A percentile compares a stretch with the other conserved stretches of the same genome.
phyloP scores from a whole-genome alignment of 2,113 vertebrate species.

The Recurvirostra avosetta region DNA sequence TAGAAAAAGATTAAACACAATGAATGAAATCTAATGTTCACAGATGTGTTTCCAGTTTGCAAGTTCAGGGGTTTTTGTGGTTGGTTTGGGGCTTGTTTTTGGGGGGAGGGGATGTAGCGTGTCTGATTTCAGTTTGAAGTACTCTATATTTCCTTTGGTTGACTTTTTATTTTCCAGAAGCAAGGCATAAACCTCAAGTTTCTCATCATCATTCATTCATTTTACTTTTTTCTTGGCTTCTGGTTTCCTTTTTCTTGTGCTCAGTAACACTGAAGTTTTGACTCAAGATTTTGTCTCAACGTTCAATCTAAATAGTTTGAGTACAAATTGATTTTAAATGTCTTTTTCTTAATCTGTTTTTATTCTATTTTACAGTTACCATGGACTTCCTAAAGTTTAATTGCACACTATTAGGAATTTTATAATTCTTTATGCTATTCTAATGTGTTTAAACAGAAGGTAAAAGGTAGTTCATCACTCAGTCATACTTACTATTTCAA shows the following conservation, averaged over 20 bases:
- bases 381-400: not conserved
- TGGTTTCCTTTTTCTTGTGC: not conserved
- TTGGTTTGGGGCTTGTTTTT: rapidly evolving
- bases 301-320: not conserved
- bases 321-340: not conserved
- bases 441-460: not conserved
- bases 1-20: not conserved
- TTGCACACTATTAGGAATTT: not conserved
- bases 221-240: not conserved
- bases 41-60: not conserved
- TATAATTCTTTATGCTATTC: not conserved
- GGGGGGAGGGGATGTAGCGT: rapidly evolving
- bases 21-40: not conserved
- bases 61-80: not conserved
- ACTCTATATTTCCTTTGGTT: not conserved
- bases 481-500: not conserved
- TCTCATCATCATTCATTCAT: not conserved
- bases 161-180: not conserved
- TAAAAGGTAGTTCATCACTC: not conserved
- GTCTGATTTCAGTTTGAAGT: not conserved
- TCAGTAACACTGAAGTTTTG: not conserved
- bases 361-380: not conserved
- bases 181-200: not conserved
- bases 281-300: not conserved
- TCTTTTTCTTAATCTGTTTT: not conserved